Evolutionary conservation across 1,140 invertebrate species (phyloP).

Genomic region (Chironomus striatipennis): DNA sequence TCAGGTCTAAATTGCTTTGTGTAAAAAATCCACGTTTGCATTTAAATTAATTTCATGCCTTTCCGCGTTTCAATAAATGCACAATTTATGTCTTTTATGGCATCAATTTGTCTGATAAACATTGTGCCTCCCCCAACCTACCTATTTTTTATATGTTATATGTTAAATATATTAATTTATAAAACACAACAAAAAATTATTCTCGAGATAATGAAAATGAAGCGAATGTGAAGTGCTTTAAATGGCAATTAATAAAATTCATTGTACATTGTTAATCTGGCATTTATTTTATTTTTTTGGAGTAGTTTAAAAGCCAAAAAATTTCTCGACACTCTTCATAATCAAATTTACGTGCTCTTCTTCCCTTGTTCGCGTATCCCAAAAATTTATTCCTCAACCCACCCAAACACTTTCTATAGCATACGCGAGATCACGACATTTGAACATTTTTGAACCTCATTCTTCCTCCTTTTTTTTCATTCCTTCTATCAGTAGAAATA

Average conservation of each 20-base stretch:
- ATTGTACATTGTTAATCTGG: background rate
- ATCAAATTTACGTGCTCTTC: slow-evolving; percentile 21
- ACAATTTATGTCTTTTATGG: slow-evolving; percentile 13
- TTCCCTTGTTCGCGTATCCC: background rate
- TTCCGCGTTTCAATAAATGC: slow-evolving; percentile 19
- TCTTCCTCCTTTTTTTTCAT: background rate
- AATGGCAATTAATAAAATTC: background rate
- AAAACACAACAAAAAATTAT: background rate
- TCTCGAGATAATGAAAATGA: background rate
- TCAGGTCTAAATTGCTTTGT: slow-evolving; percentile 12
- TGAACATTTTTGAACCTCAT: background rate
- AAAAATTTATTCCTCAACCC: background rate
- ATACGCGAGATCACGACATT: background rate
- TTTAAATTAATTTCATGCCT: slow-evolving; percentile 22
- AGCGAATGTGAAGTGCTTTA: background rate
- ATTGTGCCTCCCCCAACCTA: background rate
- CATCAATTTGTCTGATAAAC: slow-evolving; percentile 17
- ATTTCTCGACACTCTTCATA: slow-evolving; percentile 19
- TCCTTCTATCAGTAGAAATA: background rate
- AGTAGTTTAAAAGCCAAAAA: slow-evolving; percentile 18
- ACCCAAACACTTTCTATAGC: too few relatives aligned
- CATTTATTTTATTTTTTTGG: background rate
- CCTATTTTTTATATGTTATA: too few relatives aligned
- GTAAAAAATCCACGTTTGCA: slow-evolving; percentile 6
- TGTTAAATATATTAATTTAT: background rate